Base-by-base conservation (phyloP, 2,113 vertebrate genomes). In the Callocephalon fimbriatum region DNA sequence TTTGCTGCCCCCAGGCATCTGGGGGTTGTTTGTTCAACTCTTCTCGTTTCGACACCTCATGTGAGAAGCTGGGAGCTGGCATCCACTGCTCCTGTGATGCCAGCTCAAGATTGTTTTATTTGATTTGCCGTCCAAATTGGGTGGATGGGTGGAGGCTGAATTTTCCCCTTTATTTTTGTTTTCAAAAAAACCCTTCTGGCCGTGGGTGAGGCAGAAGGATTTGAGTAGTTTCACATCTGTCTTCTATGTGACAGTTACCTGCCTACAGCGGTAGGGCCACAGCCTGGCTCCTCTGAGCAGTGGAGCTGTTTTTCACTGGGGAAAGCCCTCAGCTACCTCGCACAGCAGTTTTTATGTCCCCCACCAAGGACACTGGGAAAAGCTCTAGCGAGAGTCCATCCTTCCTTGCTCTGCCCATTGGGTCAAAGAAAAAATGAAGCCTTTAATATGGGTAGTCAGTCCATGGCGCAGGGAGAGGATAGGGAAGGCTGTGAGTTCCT, bases 111-210 rank as follows among this genome's bases (percentile, higher is more conserved):
- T 88, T 42, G 63, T 83, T 97, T 95, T 90, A 77, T 95, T 95
- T 93, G 97, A 96, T 95, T 95, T 95, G 91, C 73, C 0, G 7
- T 58, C 95, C 86, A 96, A 94, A 68, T 90, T 88, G 65, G 90
- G 85, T 91, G 91, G 90, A 96, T 96, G 97, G 97, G 97, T 87
- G 97, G 97, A 88, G 96, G 65, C 81, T 70, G 45, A 90, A 48
- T 95, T 95, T 87, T 93, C 59, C 59, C 61, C 68, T 95, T 91
- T 81, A 96, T 94, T 96, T 96, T 96, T 88, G 84, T 96, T 96
- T 95, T 93, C 72, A 88, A 31, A 93, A 97, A 97, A 71, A 31
- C 85, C 92, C 96, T 97, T 90, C 94, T 95, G 95, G 95, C 86
- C 65, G 83, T 95, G 92, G 97, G 97, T 92, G 96, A 92, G 96